A percentile compares a stretch with the other conserved stretches of the same genome.
Conservation (phyloP, 2,797 vertebrate species). For the Champsocephalus esox region DNA sequence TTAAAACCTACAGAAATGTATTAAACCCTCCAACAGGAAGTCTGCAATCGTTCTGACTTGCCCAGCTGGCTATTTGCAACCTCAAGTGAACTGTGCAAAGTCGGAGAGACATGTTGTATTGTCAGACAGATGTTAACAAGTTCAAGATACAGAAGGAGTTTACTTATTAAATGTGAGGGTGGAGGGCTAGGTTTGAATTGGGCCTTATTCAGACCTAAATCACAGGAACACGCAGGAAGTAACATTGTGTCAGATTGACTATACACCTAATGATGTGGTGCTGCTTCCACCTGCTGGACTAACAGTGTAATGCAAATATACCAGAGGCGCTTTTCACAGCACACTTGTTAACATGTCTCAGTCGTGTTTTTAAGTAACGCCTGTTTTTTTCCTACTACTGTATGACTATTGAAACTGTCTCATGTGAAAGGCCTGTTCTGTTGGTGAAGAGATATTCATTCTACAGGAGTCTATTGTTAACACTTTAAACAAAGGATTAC, state of each 20-base stretch:
- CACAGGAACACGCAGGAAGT: not conserved
- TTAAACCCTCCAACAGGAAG: no score
- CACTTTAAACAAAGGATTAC: not conserved
- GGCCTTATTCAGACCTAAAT: not conserved
- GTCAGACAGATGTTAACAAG: no score
- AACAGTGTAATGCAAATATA: not conserved
- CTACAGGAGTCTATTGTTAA: not conserved
- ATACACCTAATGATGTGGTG: not conserved
- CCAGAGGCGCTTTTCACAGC: not conserved
- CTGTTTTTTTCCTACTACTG: no score
- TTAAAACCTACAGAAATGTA: no score
- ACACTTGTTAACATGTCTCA: not conserved
- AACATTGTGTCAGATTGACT: not conserved
- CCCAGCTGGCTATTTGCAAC: no score
- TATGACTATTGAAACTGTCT: no score
- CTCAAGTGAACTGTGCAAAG: no score
- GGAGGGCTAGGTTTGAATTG: no score
- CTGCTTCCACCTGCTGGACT: slow-evolving; percentile 21
- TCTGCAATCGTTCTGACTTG: no score
- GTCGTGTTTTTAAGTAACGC: not conserved
- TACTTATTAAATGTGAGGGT: no score
- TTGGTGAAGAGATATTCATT: not conserved
- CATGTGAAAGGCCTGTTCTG: not conserved
- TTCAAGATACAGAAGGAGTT: no score
- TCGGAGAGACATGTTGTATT: no score